phyloP scores from a whole-genome alignment of 2,113 vertebrate genomes.

The Phylloscopus whistleri region DNA sequence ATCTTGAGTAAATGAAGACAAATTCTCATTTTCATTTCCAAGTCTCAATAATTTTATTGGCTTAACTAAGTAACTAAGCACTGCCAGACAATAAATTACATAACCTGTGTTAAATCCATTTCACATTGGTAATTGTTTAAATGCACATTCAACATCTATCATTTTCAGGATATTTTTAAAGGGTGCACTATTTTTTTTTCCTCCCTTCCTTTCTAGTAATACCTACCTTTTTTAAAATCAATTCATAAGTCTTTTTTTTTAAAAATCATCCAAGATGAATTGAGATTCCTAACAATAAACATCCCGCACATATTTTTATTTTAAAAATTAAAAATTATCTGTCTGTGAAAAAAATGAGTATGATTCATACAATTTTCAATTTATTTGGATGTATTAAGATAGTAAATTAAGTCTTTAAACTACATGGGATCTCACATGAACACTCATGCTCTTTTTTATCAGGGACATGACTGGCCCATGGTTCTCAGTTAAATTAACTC shows the following conservation, averaged over 20 bases:
- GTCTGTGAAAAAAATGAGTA: neutral
- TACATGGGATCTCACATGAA: neutral
- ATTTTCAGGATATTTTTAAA: neutral
- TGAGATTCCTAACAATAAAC: neutral
- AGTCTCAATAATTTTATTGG: neutral
- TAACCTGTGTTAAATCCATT: neutral
- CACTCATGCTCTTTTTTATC: neutral
- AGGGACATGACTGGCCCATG: neutral
- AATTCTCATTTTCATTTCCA: neutral
- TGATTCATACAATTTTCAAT: neutral
- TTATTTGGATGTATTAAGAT: neutral
- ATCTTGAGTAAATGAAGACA: neutral
- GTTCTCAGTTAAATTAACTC: neutral
- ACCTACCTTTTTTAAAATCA: neutral
- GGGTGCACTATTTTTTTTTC: neutral
- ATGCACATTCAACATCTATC: neutral
- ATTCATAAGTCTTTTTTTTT: neutral
- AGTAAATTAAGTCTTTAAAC: neutral
- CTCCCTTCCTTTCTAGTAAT: neutral
- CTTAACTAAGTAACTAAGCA: neutral
- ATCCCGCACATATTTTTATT: rapidly evolving
- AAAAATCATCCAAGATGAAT: neutral
- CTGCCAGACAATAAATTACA: neutral
- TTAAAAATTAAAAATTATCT: neutral
- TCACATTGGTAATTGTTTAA: neutral